Evolutionary conservation across 2,797 vertebrate species (phyloP).

Genomic region (Poeciliopsis turneri): DNA sequence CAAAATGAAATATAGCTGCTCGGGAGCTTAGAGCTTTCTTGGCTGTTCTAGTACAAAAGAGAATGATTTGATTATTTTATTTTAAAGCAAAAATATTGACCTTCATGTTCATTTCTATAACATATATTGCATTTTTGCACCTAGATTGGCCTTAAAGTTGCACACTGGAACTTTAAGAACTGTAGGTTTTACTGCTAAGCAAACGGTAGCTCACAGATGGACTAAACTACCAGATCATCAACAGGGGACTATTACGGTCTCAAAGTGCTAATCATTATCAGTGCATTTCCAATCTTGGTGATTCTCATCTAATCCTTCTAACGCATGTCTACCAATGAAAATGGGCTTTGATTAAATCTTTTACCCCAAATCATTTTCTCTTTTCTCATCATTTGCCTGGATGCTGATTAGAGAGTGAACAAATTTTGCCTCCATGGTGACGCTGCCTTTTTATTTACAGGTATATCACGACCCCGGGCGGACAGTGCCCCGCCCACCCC

Average conservation of each 20-base stretch:
- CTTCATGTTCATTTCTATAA: background rate
- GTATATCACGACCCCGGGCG: conserved; percentile 92
- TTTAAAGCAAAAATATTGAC: background rate
- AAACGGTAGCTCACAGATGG: conserved; percentile 28
- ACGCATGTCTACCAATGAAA: conserved; percentile 67
- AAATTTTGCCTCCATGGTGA: background rate
- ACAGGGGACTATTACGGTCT: conserved; percentile 23
- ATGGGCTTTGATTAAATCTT: conserved; percentile 47
- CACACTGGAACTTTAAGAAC: conserved; percentile 45
- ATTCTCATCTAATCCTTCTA: conserved; percentile 61
- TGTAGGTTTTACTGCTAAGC: conserved; percentile 26
- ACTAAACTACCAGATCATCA: conserved; percentile 47
- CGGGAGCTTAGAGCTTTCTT: background rate
- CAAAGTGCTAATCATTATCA: conserved; percentile 47
- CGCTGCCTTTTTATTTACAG: conserved; percentile 64
- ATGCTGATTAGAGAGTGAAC: background rate
- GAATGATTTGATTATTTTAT: background rate
- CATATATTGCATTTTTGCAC: background rate
- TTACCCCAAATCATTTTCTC: conserved; percentile 11
- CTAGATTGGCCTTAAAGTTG: background rate
- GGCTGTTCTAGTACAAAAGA: background rate
- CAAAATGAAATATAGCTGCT: background rate
- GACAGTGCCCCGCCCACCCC: conserved; percentile 95
- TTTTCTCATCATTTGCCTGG: background rate
- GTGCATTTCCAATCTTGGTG: conserved; percentile 46